Percentiles rank a stretch among this genome's conserved stretches.
phyloP scores from a whole-genome alignment of 1,140 invertebrate species.

The Tetranychus cinnabarinus region DNA sequence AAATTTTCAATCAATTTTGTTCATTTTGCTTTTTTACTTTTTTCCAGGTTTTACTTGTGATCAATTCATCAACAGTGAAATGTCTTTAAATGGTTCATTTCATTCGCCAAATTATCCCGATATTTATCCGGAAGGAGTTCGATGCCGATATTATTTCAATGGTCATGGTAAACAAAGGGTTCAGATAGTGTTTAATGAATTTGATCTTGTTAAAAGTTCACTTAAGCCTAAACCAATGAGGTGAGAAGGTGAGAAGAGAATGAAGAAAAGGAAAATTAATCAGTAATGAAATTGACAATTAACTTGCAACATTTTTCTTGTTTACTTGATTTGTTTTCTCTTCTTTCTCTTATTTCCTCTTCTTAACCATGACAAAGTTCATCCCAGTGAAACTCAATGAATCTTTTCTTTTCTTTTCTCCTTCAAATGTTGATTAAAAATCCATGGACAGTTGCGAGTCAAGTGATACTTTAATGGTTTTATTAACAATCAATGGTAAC shows the following conservation, averaged over 20 bases:
- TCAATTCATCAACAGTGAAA: constrained; percentile 45
- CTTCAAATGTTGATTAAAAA: not conserved
- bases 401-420: constrained; percentile 24
- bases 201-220: constrained; percentile 32
- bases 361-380: too few relatives aligned
- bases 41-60: constrained; percentile 51
- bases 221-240: constrained; percentile 21
- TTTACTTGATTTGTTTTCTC: too few relatives aligned
- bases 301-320: not conserved
- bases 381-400: constrained; percentile 18
- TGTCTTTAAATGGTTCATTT: constrained; percentile 49
- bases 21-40: not conserved
- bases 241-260: not conserved
- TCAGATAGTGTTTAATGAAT: constrained; percentile 41
- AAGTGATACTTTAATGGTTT: constrained; percentile 47
- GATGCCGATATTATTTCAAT: constrained; percentile 58
- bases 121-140: constrained; percentile 41
- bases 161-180: constrained; percentile 52
- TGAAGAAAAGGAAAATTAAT: not conserved
- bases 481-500: constrained; percentile 46
- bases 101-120: constrained; percentile 48
- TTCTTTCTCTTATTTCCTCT: too few relatives aligned
- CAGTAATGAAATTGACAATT: not conserved
- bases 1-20: too few relatives aligned
- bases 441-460: constrained; percentile 35